A percentile compares a stretch with the other conserved stretches of the same genome.
These are phyloP conservation scores for Otus scops DNA, from an alignment of 2,797 vertebrate genomes.

Conservation along the genomic window DNA sequence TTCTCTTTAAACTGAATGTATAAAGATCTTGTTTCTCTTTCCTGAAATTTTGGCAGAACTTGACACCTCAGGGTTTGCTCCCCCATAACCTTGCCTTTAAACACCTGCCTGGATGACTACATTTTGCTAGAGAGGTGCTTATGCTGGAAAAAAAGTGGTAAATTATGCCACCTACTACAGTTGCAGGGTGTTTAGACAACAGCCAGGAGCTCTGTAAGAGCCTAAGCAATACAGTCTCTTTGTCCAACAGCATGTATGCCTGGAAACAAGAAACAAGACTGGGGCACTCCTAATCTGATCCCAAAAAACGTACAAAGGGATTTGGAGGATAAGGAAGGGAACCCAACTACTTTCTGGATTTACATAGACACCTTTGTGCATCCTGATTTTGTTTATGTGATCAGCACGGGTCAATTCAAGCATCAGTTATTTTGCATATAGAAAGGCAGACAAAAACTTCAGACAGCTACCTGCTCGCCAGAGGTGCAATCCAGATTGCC, in stretches of 20 bases:
- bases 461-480: fast-evolving
- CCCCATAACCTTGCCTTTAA: neutral
- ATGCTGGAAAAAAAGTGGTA: neutral
- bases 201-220: neutral
- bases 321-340: neutral
- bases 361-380: fast-evolving
- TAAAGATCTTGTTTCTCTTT: neutral
- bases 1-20: neutral
- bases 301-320: neutral
- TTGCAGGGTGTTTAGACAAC: neutral
- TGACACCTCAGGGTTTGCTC: neutral
- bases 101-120: neutral
- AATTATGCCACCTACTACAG: neutral
- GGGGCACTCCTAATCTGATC: neutral
- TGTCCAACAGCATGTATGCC: neutral
- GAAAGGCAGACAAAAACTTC: neutral
- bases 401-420: neutral
- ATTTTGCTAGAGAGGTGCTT: neutral
- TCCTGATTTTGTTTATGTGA: neutral
- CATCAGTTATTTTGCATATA: neutral
- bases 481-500: fast-evolving
- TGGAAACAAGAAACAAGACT: neutral
- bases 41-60: neutral
- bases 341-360: neutral
- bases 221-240: neutral